phyloP scores from a whole-genome alignment of 2,113 vertebrate genomes.

The Neogobius melanostomus region DNA sequence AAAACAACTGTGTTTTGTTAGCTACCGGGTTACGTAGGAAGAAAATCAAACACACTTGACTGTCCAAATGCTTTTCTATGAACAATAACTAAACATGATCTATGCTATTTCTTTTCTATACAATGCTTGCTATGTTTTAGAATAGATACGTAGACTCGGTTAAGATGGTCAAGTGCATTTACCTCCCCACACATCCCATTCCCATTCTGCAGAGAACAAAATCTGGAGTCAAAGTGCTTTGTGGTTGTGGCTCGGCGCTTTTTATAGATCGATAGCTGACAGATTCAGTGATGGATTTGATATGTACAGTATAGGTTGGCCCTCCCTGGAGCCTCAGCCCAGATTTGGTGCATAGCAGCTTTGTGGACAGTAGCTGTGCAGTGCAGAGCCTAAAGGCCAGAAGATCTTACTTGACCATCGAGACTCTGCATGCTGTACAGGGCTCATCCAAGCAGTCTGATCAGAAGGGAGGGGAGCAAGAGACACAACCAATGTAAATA shows the following conservation, averaged over 20 bases:
- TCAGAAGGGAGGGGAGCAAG: background rate
- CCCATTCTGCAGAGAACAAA: conserved; percentile 21
- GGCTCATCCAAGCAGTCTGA: conserved; percentile 15
- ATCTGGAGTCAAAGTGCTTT: conserved; percentile 12
- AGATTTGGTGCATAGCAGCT: conserved; percentile 33
- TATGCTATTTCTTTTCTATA: background rate
- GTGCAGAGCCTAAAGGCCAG: conserved; percentile 18
- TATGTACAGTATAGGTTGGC: conserved; percentile 33
- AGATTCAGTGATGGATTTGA: conserved; percentile 55
- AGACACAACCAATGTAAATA: background rate
- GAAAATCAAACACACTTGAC: no score
- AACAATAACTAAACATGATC: no score
- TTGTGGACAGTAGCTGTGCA: conserved; percentile 9
- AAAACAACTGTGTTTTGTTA: no score
- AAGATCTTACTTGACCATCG: conserved; percentile 29
- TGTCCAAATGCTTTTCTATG: no score
- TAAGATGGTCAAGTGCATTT: conserved; percentile 45
- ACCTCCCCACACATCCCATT: conserved; percentile 34
- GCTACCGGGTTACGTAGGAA: no score
- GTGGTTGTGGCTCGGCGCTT: conserved; percentile 30
- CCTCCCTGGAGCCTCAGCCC: conserved; percentile 27
- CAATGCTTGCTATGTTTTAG: background rate
- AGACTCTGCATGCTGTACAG: conserved; percentile 3
- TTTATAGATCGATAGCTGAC: conserved; percentile 51
- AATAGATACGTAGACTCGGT: conserved; percentile 3